These are phyloP conservation scores for Tanaodytes sp. DNA, from an alignment of 2,888 invertebrate genomes.

Conservation along the genomic window DNA sequence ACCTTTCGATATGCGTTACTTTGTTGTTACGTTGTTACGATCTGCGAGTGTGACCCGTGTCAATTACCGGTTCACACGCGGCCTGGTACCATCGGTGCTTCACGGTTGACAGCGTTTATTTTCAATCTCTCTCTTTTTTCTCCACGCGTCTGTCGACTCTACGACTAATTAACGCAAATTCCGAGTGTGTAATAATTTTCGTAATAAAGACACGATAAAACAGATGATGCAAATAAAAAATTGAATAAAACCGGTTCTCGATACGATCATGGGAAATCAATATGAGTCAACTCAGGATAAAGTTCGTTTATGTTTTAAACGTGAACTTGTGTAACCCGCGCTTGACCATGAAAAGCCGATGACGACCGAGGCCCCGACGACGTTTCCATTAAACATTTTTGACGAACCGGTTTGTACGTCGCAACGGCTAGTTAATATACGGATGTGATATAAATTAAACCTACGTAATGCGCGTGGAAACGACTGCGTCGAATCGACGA, in stretches of 20 bases:
- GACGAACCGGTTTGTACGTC: conserved; percentile 52
- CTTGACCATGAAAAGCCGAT: too few relatives aligned
- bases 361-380: neutral
- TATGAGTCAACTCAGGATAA: neutral
- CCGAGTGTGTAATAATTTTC: too few relatives aligned
- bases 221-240: too few relatives aligned
- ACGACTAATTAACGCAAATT: too few relatives aligned
- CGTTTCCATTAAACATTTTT: conserved; percentile 30
- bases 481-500: conserved; percentile 11
- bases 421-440: conserved; percentile 47
- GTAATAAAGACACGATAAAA: too few relatives aligned
- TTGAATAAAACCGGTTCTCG: too few relatives aligned
- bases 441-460: conserved; percentile 60
- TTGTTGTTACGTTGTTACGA: too few relatives aligned
- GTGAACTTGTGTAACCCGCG: too few relatives aligned
- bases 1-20: conserved; percentile 55
- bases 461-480: conserved; percentile 26
- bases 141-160: too few relatives aligned
- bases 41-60: conserved; percentile 59
- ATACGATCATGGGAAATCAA: neutral
- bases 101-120: conserved; percentile 13
- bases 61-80: conserved; percentile 58
- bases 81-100: conserved; percentile 5
- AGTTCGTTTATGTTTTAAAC: too few relatives aligned
- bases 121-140: too few relatives aligned